Evolutionary conservation across 2,888 invertebrate genomes (phyloP).

Genomic region (Epirrhoe alternata): DNA sequence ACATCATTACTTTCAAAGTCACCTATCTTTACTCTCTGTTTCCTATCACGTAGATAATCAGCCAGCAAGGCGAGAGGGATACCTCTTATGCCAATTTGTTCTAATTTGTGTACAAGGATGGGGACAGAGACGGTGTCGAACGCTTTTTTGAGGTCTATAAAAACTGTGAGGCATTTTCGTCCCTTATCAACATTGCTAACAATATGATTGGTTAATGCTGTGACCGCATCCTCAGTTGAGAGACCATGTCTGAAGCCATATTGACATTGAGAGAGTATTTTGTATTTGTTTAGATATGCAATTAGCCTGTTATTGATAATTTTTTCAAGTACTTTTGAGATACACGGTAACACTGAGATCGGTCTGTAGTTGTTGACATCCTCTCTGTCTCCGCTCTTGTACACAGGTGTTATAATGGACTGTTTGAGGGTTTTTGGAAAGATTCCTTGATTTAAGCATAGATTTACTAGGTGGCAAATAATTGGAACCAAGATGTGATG

Average conservation of each 20-base stretch:
- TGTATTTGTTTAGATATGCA: conserved; percentile 11
- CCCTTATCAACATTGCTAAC: too few species aligned
- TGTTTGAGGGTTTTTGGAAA: conserved; percentile 34
- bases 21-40: too few species aligned
- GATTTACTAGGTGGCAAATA: conserved; percentile 25
- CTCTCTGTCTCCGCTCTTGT: conserved; percentile 35
- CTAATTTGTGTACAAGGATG: too few species aligned
- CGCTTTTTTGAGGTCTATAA: too few species aligned
- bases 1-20: too few species aligned
- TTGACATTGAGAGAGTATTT: conserved; percentile 14
- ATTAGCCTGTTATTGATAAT: conserved; percentile 24
- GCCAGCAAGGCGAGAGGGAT: too few species aligned
- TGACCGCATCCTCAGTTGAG: too few species aligned
- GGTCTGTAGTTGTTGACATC: conserved; percentile 37
- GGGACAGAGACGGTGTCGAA: too few species aligned
- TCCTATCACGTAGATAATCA: too few species aligned
- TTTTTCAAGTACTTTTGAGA: conserved; percentile 33
- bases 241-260: conserved; percentile 26
- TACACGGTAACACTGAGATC: conserved; percentile 33
- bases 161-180: too few species aligned
- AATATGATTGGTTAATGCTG: too few species aligned
- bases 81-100: too few species aligned
- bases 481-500: conserved; percentile 22
- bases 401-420: conserved; percentile 30
- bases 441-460: conserved; percentile 29